Conservation (phyloP, 2,888 invertebrate species). For the Orthosia cruda region DNA sequence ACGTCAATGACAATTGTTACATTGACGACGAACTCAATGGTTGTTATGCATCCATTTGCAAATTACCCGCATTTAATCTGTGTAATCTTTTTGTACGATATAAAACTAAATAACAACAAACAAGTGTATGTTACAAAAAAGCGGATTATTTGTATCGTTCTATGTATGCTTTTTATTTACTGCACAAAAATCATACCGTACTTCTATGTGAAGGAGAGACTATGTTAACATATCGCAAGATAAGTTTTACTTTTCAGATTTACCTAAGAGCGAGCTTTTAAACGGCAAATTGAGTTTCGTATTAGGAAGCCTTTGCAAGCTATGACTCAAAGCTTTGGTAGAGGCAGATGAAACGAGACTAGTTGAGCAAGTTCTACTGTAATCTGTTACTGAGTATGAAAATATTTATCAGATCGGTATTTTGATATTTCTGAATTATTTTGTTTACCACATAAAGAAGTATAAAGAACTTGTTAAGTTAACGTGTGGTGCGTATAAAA, state of each 20-base stretch:
- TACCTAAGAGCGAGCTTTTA: neutral
- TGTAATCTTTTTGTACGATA: conserved; percentile 49
- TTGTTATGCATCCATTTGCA: conserved; percentile 75
- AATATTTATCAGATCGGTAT: neutral
- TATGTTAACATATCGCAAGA: neutral
- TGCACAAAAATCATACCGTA: neutral
- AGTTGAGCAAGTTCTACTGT: neutral
- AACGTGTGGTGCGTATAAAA: conserved; percentile 57
- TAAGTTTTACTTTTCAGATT: neutral
- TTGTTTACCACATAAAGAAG: neutral
- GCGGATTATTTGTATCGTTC: neutral
- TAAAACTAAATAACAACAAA: conserved; percentile 49
- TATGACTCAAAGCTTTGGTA: neutral
- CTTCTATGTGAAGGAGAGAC: neutral
- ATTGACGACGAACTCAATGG: conserved; percentile 68
- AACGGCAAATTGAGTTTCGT: conserved; percentile 7
- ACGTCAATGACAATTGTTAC: conserved; percentile 79
- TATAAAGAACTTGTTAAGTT: conserved; percentile 21
- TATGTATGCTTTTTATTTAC: neutral
- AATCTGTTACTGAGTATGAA: conserved; percentile 7
- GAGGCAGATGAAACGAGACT: neutral
- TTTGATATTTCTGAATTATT: neutral
- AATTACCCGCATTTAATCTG: conserved; percentile 83
- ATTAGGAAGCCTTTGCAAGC: neutral
- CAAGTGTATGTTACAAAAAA: conserved; percentile 39